phyloP scores from a whole-genome alignment of 2,888 invertebrate species.

The Drosophila austrosaltans region DNA sequence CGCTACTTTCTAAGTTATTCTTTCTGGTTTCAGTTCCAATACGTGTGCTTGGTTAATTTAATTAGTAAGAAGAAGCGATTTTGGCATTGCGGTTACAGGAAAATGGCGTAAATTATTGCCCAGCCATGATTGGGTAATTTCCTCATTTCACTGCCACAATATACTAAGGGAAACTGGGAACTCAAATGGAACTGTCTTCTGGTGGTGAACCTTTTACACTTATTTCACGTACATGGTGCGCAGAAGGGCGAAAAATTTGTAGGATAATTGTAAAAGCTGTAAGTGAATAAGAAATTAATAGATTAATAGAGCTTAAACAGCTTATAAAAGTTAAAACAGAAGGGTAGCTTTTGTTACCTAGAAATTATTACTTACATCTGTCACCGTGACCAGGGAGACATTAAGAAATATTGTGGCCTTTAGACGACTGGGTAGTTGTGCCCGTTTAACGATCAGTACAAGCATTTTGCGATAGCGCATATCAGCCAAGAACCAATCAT shows the following conservation, averaged over 20 bases:
- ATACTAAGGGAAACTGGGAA: neutral
- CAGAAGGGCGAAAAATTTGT: constrained; percentile 81
- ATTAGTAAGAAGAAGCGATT: constrained; percentile 59
- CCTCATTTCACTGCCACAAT: constrained; percentile 3
- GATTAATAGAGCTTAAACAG: neutral
- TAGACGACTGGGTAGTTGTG: constrained; percentile 73
- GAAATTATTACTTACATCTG: constrained; percentile 64
- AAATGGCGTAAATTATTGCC: constrained; percentile 72
- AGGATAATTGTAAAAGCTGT: constrained; percentile 79
- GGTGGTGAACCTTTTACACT: constrained; percentile 2
- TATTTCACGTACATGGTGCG: constrained; percentile 79
- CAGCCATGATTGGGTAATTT: constrained; percentile 65
- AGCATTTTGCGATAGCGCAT: constrained; percentile 74
- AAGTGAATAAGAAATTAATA: constrained; percentile 29
- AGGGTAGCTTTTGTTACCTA: too few species aligned
- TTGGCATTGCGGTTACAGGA: constrained; percentile 31
- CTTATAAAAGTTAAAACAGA: too few species aligned
- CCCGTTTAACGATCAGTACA: constrained; percentile 70
- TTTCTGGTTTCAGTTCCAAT: constrained; percentile 14
- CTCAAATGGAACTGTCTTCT: neutral
- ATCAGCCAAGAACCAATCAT: constrained; percentile 72
- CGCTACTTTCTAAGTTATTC: constrained; percentile 13
- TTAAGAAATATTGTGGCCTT: constrained; percentile 74
- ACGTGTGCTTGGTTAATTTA: constrained; percentile 64
- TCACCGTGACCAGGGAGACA: constrained; percentile 74